A percentile compares a stretch with the other conserved stretches of the same genome.
These are phyloP conservation scores for Podarcis siculus DNA, from an alignment of 2,797 vertebrate species.

Conservation along the genomic window DNA sequence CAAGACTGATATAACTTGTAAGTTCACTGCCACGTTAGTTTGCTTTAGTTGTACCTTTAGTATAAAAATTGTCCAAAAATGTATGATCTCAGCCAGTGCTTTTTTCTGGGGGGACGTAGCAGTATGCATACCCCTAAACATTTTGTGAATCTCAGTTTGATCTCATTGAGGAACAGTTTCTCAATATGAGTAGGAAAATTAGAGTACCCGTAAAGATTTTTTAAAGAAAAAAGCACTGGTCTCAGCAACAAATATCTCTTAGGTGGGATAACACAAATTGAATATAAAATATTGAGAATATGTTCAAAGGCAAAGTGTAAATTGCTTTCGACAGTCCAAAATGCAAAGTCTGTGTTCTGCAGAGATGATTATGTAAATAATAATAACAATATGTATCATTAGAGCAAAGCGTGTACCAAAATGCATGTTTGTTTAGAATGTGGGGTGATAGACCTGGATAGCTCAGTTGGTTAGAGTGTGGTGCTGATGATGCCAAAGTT, in stretches of 20 bases:
- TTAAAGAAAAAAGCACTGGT: not conserved
- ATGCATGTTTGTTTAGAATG: no score
- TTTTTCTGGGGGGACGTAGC: no score
- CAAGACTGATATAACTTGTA: not conserved
- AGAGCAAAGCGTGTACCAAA: not conserved
- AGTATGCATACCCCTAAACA: no score
- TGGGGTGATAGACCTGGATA: no score
- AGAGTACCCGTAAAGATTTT: no score
- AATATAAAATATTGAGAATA: not conserved
- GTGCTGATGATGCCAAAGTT: no score
- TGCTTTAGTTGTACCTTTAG: not conserved
- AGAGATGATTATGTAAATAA: not conserved
- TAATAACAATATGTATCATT: not conserved
- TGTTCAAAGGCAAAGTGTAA: not conserved
- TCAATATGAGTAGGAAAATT: no score
- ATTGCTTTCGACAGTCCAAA: not conserved
- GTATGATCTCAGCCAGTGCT: no score
- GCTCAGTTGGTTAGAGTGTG: no score
- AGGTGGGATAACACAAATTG: not conserved
- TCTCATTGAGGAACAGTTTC: no score
- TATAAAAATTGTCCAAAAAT: not conserved
- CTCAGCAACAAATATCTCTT: not conserved
- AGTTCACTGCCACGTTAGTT: not conserved
- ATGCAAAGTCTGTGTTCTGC: not conserved
- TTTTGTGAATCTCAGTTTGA: no score